Percentiles rank a stretch among this genome's conserved stretches.
These are phyloP conservation scores for Ranitomeya imitator DNA, from an alignment of 2,113 vertebrate genomes.

Conservation along the genomic window DNA sequence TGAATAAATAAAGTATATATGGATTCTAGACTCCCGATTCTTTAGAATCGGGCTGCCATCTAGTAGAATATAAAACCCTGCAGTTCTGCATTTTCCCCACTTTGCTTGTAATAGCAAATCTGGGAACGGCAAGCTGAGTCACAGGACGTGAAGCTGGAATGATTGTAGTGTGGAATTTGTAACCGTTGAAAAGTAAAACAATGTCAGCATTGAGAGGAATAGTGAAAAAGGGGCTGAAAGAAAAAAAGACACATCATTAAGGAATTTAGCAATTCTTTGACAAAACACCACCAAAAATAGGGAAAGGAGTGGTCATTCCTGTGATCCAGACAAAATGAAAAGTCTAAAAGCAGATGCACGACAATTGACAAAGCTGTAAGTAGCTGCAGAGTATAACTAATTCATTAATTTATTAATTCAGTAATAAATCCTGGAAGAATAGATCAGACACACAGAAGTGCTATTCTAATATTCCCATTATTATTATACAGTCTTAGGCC, in stretches of 20 bases:
- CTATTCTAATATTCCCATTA: too few relatives aligned
- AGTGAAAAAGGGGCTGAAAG: background rate
- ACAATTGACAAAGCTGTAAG: background rate
- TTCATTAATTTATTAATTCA: too few relatives aligned
- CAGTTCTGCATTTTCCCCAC: background rate
- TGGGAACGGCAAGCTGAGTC: constrained; percentile 5
- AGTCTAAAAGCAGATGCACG: background rate
- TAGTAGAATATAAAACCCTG: background rate
- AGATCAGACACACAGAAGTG: too few relatives aligned
- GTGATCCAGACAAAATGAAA: background rate
- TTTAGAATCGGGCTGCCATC: too few relatives aligned
- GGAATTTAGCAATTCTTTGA: constrained; percentile 19
- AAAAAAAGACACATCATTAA: constrained; percentile 4
- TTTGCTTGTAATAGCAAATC: background rate
- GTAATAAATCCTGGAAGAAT: too few relatives aligned
- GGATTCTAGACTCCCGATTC: too few relatives aligned
- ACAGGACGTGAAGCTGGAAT: constrained; percentile 16
- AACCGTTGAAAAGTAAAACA: constrained; percentile 41
- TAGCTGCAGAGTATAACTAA: background rate
- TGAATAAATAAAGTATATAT: too few relatives aligned
- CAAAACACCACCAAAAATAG: background rate
- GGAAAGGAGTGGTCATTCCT: background rate
- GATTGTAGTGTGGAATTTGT: constrained; percentile 45
- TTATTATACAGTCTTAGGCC: too few relatives aligned
- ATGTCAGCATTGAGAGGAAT: constrained; percentile 28